Conservation (phyloP, 2,113 vertebrate genomes). For the Caloenas nicobarica region DNA sequence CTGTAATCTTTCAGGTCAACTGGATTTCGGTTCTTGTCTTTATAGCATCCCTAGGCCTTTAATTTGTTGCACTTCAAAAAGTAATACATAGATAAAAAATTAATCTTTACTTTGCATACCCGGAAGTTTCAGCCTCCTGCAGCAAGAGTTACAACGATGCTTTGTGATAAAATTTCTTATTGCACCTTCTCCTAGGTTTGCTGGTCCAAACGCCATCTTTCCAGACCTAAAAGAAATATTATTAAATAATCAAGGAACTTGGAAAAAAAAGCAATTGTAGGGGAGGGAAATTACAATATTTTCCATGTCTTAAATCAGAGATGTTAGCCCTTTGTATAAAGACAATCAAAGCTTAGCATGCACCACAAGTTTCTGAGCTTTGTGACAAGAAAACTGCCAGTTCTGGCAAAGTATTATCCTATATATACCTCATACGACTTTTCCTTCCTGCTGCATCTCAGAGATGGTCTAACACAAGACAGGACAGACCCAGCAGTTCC, state of each 20-base stretch:
- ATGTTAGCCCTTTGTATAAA: not conserved
- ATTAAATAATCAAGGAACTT: constrained; percentile 38
- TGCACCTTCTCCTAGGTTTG: constrained; percentile 88
- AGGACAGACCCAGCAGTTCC: not conserved
- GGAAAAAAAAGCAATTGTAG: not conserved
- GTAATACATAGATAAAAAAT: not conserved
- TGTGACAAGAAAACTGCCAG: not conserved
- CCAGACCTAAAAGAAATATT: constrained; percentile 75
- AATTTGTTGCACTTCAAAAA: constrained; percentile 24
- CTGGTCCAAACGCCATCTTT: constrained; percentile 92
- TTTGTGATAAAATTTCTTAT: constrained; percentile 89
- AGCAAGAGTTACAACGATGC: constrained; percentile 90
- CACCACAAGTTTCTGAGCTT: not conserved
- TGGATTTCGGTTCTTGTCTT: constrained; percentile 37
- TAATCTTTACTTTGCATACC: constrained; percentile 75
- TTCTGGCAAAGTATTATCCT: not conserved
- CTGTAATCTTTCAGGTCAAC: constrained; percentile 3
- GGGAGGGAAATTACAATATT: not conserved
- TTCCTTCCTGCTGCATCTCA: not conserved
- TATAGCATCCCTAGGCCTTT: constrained; percentile 6
- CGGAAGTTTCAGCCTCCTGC: constrained; percentile 84
- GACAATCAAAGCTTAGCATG: not conserved
- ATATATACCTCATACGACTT: not conserved
- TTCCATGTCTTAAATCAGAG: constrained; percentile 12
- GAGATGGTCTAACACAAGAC: not conserved